These are phyloP conservation scores for Carassius gibelio DNA, from an alignment of 2,113 vertebrate genomes.

Conservation along the genomic window DNA sequence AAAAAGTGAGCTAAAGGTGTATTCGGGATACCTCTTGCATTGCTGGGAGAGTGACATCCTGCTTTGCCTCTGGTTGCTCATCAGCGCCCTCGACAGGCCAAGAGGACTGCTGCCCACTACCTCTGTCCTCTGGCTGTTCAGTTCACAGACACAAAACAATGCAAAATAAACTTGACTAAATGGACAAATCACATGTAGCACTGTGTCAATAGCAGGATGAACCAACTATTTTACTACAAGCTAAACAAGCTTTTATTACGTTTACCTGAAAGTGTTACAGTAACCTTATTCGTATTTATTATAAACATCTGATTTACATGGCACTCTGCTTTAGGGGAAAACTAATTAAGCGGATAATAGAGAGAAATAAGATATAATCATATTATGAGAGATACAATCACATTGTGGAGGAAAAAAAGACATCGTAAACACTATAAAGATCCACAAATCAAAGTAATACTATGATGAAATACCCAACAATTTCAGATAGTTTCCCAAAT, in stretches of 20 bases:
- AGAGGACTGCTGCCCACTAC: conserved; percentile 8
- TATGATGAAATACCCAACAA: not conserved
- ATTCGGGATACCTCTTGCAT: conserved; percentile 41
- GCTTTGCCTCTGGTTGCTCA: conserved; percentile 6
- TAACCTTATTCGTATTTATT: not conserved
- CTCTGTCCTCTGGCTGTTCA: conserved; percentile 43
- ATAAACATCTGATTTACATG: not conserved
- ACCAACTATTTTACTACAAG: not conserved
- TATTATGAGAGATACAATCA: not conserved
- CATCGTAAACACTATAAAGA: not conserved
- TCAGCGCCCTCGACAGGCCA: not conserved
- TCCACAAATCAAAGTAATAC: not conserved
- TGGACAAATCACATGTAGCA: not conserved
- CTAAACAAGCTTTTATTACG: not conserved
- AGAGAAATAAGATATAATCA: not conserved
- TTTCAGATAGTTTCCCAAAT: not conserved
- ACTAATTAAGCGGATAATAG: not conserved
- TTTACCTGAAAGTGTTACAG: not conserved
- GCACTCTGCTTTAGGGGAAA: not conserved
- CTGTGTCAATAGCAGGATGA: not conserved
- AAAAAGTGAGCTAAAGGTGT: not conserved
- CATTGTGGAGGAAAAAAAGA: not conserved
- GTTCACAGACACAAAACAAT: conserved; percentile 14
- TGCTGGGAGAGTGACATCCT: not conserved
- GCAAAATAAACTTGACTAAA: not conserved